phyloP scores from a whole-genome alignment of 1,140 invertebrate species.

The Brachionus manjavacas region DNA sequence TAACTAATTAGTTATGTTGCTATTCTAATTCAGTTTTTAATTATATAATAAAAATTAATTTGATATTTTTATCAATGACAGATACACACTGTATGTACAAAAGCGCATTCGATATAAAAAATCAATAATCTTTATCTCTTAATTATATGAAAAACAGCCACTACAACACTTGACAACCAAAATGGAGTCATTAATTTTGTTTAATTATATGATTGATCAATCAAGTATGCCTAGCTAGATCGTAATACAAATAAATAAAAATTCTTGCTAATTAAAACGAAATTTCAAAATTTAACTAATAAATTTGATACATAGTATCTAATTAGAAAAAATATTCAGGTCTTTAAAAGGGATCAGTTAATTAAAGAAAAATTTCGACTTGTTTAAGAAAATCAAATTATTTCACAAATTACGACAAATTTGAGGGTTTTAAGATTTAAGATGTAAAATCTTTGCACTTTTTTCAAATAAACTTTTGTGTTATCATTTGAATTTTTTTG shows the following conservation, averaged over 20 bases:
- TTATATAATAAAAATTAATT: constrained; percentile 34
- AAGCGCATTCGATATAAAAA: not conserved
- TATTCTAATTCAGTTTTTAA: constrained; percentile 8
- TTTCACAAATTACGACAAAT: too few relatives aligned
- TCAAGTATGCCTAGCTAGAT: not conserved
- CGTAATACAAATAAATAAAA: not conserved
- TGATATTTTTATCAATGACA: constrained; percentile 37
- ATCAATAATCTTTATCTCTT: not conserved
- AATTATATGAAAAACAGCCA: not conserved
- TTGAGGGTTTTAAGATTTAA: too few relatives aligned
- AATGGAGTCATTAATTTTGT: not conserved
- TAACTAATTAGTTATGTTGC: constrained; percentile 26
- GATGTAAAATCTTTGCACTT: too few relatives aligned
- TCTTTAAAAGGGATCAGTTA: not conserved
- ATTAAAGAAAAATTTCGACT: too few relatives aligned
- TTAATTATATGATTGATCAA: constrained; percentile 27
- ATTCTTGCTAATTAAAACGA: not conserved
- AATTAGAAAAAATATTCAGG: not conserved
- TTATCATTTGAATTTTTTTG: too few relatives aligned
- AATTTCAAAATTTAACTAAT: not conserved
- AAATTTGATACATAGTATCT: not conserved
- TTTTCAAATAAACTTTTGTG: too few relatives aligned
- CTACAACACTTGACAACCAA: constrained; percentile 19
- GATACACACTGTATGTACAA: not conserved
- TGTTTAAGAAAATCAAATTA: too few relatives aligned